Conservation (phyloP, 1,140 invertebrate species). For the Chironomus striatipennis region DNA sequence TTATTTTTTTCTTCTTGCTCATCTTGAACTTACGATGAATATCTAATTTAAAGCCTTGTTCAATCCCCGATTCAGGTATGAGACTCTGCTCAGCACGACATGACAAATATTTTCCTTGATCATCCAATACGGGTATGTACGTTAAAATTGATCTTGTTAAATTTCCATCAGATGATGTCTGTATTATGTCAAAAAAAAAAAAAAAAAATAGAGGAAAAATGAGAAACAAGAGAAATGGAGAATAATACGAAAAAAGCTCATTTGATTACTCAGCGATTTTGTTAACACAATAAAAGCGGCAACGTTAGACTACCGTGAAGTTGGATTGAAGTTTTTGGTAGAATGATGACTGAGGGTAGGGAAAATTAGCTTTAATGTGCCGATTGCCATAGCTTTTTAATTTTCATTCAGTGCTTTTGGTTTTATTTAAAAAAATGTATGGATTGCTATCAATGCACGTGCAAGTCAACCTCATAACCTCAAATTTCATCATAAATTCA, state of each 20-base stretch:
- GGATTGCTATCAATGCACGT: no score
- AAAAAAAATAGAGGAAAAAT: slow-evolving; percentile 31
- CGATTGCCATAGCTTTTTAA: no score
- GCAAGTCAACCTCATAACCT: no score
- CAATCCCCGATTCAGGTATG: slow-evolving; percentile 62
- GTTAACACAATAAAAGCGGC: no score
- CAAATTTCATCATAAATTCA: no score
- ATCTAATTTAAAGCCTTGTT: slow-evolving; percentile 76
- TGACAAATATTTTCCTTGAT: slow-evolving; percentile 71
- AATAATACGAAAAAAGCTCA: background rate
- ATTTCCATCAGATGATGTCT: slow-evolving; percentile 73
- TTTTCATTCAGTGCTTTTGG: no score
- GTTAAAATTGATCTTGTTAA: slow-evolving; percentile 72
- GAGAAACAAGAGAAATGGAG: background rate
- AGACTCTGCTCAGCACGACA: slow-evolving; percentile 67
- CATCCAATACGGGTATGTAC: slow-evolving; percentile 72
- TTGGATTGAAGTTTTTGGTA: no score
- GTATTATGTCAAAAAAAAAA: slow-evolving; percentile 26
- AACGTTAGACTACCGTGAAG: no score
- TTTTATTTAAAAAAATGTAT: no score
- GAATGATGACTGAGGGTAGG: no score
- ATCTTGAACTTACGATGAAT: slow-evolving; percentile 77
- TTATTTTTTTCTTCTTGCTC: no score
- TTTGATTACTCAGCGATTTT: background rate
- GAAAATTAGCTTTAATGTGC: no score